A percentile compares a stretch with the other conserved stretches of the same genome.
These are phyloP conservation scores for Oryzias curvinotus DNA, from an alignment of 2,113 vertebrate species.

Conservation along the genomic window DNA sequence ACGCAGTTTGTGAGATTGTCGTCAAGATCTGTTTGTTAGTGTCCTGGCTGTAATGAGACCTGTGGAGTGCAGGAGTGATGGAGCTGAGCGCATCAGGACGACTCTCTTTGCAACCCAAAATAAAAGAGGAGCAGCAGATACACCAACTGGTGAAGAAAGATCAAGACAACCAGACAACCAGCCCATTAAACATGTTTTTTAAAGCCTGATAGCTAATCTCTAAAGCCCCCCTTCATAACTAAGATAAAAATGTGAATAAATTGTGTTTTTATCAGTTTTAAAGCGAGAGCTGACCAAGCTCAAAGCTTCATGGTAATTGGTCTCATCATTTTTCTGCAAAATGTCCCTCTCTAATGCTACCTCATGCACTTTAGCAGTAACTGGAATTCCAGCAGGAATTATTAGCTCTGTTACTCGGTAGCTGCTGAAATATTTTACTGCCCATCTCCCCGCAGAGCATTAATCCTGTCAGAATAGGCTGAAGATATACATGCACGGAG, in stretches of 20 bases:
- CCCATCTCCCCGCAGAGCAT: conserved; percentile 42
- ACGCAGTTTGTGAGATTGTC: conserved; percentile 26
- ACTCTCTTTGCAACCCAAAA: conserved; percentile 9
- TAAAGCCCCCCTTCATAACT: background rate
- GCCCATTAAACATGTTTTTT: conserved; percentile 3
- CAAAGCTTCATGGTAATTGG: conserved; percentile 14
- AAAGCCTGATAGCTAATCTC: background rate
- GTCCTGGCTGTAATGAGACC: conserved; percentile 65
- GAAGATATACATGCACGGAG: conserved; percentile 24
- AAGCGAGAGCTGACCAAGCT: background rate
- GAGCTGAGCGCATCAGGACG: conserved; percentile 56
- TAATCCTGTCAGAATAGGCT: conserved; percentile 56
- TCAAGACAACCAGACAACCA: conserved; percentile 1
- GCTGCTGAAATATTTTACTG: conserved; percentile 46
- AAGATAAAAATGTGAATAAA: background rate
- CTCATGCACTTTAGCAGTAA: background rate
- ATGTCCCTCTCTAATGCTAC: conserved; percentile 2
- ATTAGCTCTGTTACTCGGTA: conserved; percentile 39
- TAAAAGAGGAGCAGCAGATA: background rate
- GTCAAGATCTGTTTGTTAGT: conserved; percentile 66
- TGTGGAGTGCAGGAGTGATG: conserved; percentile 53
- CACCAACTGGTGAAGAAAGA: conserved; percentile 5
- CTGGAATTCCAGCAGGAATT: conserved; percentile 39
- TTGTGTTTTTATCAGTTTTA: conserved; percentile 13
- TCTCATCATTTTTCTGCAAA: background rate